Evolutionary conservation across 2,797 vertebrate genomes (phyloP).

Genomic region (Buphagus erythrorhynchus): DNA sequence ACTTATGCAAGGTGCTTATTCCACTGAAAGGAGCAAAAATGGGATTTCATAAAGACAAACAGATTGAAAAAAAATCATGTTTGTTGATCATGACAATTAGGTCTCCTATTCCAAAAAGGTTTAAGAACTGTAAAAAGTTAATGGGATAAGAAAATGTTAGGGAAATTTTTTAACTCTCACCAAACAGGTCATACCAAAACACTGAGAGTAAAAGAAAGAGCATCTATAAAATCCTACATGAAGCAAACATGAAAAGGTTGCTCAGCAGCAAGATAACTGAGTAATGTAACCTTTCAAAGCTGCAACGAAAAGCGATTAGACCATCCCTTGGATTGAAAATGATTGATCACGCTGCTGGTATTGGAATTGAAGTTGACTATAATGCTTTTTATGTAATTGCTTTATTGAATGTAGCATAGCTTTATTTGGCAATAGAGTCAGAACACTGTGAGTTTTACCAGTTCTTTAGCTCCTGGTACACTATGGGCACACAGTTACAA

Average conservation of each 20-base stretch:
- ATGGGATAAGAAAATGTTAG: background rate
- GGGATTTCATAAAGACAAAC: background rate
- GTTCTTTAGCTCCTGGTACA: background rate
- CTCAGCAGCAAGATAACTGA: constrained; percentile 12
- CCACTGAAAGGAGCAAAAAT: background rate
- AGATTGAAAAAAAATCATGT: background rate
- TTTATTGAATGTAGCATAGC: constrained; percentile 18
- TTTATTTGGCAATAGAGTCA: constrained; percentile 1
- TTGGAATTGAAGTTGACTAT: constrained; percentile 7
- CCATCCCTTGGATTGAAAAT: constrained; percentile 31
- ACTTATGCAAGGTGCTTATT: background rate
- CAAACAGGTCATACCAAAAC: background rate
- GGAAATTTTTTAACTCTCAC: background rate
- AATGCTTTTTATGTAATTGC: constrained; percentile 39
- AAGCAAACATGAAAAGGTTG: constrained; percentile 50
- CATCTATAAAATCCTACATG: constrained; percentile 31
- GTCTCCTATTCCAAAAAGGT: background rate
- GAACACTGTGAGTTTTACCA: background rate
- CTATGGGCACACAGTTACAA: background rate
- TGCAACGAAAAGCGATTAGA: constrained; percentile 36
- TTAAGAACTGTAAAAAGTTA: background rate
- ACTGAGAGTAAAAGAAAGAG: background rate
- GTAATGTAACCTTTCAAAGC: constrained; percentile 64
- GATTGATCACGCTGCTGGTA: constrained; percentile 28
- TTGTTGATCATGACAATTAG: background rate